Base-by-base conservation (phyloP, 92 coral and sea anemone species). In the Epizoanthus scotinus region DNA sequence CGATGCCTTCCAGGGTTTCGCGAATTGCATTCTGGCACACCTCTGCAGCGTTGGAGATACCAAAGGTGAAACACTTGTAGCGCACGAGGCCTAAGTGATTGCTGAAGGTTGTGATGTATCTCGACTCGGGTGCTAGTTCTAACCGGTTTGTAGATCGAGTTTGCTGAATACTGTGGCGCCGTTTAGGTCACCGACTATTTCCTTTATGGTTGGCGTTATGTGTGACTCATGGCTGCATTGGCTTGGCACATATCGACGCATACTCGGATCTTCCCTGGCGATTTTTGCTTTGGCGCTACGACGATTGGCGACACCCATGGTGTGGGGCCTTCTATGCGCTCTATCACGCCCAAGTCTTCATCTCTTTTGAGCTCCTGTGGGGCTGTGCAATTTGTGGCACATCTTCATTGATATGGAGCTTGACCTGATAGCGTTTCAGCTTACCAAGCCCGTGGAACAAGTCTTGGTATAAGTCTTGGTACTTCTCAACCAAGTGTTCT, bases 41-140 rank as follows among this genome's bases (percentile, higher is more conserved):
- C 65, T 86, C 83, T 18, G 83, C 79, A 8, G 83, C 78, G 19
- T 72, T 79, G 1, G 85, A 82, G 21, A 79, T 66, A 19, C 79
- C 83, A 64, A 86, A 81, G 79, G 68, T 86, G 84, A 86, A 68
- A 56, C 78, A 64, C 49, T 84, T 84, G 82, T 59, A 84, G 63
- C 82, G 31, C 24, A 58, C 55, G 17, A 84, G 87, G 36, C 82
- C 82, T 34, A 61, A 67, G 70, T 86, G 90, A 6, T 78, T 86
- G 71, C 78, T 28, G 49, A 86, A 86, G 4, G 83, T 86, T 31
- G 86, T 86, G n/a, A 81, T 82, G 50, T 86, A 67, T 36, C 90
- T 5, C 29, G 86, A 86, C 60, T 86, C 84, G 25, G 84, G 89
- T 8, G 82, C 82, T 6, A 84, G 65, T 34, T 67, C 82, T 1